Percentiles rank a stretch among this genome's conserved stretches.
Evolutionary conservation across 1,140 invertebrate genomes (phyloP).

Genomic region (Philopotamus ludificatus): DNA sequence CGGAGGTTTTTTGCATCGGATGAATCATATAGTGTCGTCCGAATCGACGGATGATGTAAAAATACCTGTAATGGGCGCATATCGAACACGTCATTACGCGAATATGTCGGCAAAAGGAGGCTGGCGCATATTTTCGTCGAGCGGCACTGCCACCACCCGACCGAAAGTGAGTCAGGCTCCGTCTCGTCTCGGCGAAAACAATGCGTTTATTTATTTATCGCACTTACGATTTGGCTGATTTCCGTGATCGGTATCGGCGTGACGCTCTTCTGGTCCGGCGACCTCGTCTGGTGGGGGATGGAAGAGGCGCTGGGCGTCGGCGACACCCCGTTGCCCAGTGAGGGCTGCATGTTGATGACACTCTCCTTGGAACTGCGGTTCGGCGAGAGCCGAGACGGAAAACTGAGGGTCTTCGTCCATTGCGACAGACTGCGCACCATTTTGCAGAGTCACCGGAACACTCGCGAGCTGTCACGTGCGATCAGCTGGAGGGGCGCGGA

Average conservation of each 20-base stretch:
- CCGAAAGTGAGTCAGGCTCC: too few relatives aligned
- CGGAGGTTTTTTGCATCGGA: neutral
- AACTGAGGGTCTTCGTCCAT: constrained; percentile 86
- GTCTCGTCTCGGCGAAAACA: too few relatives aligned
- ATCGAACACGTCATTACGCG: constrained; percentile 1
- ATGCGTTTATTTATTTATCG: too few relatives aligned
- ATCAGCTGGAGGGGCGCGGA: too few relatives aligned
- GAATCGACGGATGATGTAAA: too few relatives aligned
- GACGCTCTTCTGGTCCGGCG: constrained; percentile 48
- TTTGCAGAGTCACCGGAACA: constrained; percentile 22
- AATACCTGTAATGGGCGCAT: constrained; percentile 9
- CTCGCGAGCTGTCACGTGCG: constrained; percentile 5
- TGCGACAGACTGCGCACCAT: constrained; percentile 83
- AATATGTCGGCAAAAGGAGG: neutral
- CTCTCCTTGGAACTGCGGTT: constrained; percentile 72
- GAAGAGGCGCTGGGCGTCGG: constrained; percentile 55
- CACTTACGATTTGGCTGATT: constrained; percentile 65
- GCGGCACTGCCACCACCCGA: too few relatives aligned
- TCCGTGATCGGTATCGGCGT: constrained; percentile 60
- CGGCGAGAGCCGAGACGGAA: constrained; percentile 76
- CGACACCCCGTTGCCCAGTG: constrained; percentile 51
- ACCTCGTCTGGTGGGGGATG: constrained; percentile 50
- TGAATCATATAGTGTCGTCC: neutral
- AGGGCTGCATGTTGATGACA: constrained; percentile 57
- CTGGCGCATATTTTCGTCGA: too few relatives aligned